phyloP scores from a whole-genome alignment of 2,113 vertebrate genomes.

The Mus spicilegus region DNA sequence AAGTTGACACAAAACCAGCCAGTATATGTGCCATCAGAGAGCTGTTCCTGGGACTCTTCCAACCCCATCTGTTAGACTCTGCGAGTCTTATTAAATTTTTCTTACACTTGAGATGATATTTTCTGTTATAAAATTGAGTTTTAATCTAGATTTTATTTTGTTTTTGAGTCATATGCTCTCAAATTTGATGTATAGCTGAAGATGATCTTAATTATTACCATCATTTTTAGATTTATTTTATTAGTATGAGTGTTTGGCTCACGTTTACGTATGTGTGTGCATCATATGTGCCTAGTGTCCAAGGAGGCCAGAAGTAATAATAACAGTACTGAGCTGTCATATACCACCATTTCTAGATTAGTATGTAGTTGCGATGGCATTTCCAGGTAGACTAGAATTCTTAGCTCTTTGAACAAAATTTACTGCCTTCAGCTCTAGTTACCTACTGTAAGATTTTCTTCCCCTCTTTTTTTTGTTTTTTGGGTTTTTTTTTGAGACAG shows the following conservation, averaged over 20 bases:
- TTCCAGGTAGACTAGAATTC: neutral
- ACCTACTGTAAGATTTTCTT: neutral
- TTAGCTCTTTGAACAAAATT: neutral
- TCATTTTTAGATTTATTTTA: neutral
- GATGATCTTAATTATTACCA: neutral
- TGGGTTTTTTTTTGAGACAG: neutral
- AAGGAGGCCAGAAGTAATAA: neutral
- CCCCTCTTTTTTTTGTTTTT: too few relatives aligned
- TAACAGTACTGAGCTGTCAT: neutral
- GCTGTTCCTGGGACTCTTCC: too few relatives aligned
- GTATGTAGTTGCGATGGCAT: neutral
- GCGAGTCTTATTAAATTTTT: neutral
- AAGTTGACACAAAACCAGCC: too few relatives aligned
- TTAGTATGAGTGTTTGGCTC: neutral
- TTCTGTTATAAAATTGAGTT: neutral
- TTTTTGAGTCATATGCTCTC: neutral
- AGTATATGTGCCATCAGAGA: neutral
- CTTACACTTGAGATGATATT: neutral
- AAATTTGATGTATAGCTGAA: neutral
- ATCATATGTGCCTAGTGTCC: neutral
- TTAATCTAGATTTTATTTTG: neutral
- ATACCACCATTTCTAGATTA: neutral
- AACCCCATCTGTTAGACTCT: neutral
- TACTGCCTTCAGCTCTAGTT: neutral
- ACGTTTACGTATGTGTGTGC: neutral